phyloP scores from a whole-genome alignment of 2,113 vertebrate species.

The Lethenteron reissneri region DNA sequence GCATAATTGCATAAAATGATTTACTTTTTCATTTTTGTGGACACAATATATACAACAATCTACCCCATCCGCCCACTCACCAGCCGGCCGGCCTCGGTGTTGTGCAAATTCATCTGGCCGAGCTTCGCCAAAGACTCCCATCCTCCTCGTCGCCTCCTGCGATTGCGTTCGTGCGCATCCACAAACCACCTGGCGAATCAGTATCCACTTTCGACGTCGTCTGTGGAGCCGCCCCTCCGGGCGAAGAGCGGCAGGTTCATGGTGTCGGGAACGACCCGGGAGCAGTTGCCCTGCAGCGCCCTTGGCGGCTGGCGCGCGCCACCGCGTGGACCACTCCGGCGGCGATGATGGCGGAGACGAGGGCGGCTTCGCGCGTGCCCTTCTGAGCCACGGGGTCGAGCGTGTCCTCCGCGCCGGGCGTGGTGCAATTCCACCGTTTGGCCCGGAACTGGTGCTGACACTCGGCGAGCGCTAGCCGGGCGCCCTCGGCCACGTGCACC shows the following conservation, averaged over 20 bases:
- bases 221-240: constrained; percentile 7
- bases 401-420: not conserved
- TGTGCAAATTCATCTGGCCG: constrained; percentile 9
- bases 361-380: constrained; percentile 9
- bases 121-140: not conserved
- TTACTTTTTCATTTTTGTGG: too few species aligned
- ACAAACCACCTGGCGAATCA: constrained; percentile 7
- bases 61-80: not conserved
- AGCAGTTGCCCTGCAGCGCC: constrained; percentile 8
- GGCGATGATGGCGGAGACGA: constrained; percentile 8
- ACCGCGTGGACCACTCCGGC: constrained; percentile 9
- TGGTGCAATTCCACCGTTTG: constrained; percentile 9
- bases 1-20: too few species aligned
- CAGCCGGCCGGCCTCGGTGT: constrained; percentile 10
- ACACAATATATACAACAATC: too few species aligned
- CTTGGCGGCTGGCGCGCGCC: constrained; percentile 7
- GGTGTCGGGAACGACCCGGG: not conserved
- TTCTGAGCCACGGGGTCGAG: not conserved
- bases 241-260: constrained; percentile 8
- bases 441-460: constrained; percentile 9
- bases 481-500: constrained; percentile 9
- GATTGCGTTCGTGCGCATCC: constrained; percentile 5
- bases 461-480: constrained; percentile 5
- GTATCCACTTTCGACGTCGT: constrained; percentile 6
- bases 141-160: not conserved